Evolutionary conservation across 2,888 invertebrate genomes (phyloP), one percentile per base, ranked within the genome.

Genomic region (Nephrotoma guestfalica): DNA sequence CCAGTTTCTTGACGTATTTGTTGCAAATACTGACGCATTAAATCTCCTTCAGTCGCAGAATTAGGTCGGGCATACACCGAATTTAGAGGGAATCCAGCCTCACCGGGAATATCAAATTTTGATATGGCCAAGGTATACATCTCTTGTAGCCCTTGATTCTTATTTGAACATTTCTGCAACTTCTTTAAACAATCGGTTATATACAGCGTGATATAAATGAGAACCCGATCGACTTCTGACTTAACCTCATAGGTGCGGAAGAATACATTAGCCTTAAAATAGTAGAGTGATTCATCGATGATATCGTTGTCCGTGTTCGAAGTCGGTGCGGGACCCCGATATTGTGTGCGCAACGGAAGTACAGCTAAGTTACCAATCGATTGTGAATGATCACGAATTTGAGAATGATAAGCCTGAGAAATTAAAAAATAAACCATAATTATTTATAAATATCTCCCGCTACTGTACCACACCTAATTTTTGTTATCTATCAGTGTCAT

Each of bases 241-340:
- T 99, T 99, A 87, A 99, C 98, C 93, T 99, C 99, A 92, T 99
- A 99, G 47, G 98, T 99, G 88, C 99, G 95, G 91, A 99, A 99
- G 92, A 99, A 99, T 0, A 99, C 98, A 92, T 99, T 99, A 0
- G 99, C 99, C 93, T 98, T 99, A 92, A 99, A 99, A 91, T 95
- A 99, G 90, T 96, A 96, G 47, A 99, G 93, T 86, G 99, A 97
- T 93, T 99, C 99, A 92, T 99, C 99, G 89, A 99, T 96, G 88
- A 99, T 96, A 92, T 99, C 99, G 88, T 94, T 93, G 84, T 96
- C 96, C 86, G 94, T 94, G 87, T 92, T 93, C n/a, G 92, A 93
- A 86, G 93, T 93, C 9, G 97, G 97, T 6, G 99, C 98, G 45
- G 99, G 99, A 6, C 99, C 99, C 89, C 98, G 94, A 90, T 95